A percentile compares a stretch with the other conserved stretches of the same genome.
phyloP scores from a whole-genome alignment of 2,888 invertebrate species.

The Conistra vaccinii region DNA sequence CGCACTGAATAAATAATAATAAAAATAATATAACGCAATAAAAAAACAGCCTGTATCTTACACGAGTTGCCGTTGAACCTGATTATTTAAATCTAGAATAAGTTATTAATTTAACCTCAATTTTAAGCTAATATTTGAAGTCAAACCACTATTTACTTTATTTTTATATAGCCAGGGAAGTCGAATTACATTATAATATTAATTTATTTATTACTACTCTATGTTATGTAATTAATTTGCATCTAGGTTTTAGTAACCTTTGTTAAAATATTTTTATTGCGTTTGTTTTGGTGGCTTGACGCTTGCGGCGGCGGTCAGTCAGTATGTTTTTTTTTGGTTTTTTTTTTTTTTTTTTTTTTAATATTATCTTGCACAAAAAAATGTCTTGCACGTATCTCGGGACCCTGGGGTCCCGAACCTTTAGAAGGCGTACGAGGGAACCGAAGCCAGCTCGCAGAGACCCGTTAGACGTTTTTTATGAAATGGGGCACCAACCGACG shows the following conservation, averaged over 20 bases:
- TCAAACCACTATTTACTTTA: neutral
- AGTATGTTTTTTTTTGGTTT: no score
- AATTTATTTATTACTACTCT: neutral
- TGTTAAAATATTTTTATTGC: neutral
- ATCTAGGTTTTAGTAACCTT: neutral
- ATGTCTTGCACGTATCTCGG: no score
- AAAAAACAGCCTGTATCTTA: slow-evolving; percentile 25
- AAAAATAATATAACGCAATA: neutral
- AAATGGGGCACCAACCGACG: no score
- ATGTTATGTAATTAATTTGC: neutral
- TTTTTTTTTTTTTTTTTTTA: no score
- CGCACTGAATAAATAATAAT: neutral
- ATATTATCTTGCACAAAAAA: no score
- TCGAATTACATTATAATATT: neutral
- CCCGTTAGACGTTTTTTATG: no score
- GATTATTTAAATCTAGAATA: slow-evolving; percentile 32
- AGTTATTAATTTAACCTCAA: slow-evolving; percentile 34
- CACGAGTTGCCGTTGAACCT: slow-evolving; percentile 25
- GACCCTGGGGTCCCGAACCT: no score
- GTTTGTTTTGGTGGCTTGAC: no score
- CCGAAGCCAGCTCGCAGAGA: no score
- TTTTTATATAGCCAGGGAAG: neutral
- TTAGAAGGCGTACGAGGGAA: no score
- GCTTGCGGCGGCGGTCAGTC: no score
- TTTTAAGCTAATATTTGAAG: slow-evolving; percentile 9